Evolutionary conservation across 2,797 vertebrate species (phyloP).

Genomic region (Argentina silus): DNA sequence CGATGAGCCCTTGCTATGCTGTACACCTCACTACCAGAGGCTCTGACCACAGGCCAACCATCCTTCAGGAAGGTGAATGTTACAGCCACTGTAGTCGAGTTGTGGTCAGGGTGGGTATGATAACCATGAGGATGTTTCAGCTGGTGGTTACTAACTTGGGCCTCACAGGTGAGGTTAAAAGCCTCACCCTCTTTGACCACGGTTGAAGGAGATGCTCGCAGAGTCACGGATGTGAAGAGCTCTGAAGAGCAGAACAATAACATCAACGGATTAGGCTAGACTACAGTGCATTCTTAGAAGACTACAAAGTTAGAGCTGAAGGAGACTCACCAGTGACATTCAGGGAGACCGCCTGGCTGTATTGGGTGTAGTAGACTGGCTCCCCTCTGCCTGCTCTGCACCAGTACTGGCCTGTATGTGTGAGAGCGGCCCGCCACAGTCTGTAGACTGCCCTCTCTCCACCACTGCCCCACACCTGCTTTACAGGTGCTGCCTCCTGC

Average conservation of each 20-base stretch:
- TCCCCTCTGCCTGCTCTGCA: constrained; percentile 45
- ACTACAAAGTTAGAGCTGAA: no score
- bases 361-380: constrained; percentile 37
- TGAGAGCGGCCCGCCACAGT: constrained; percentile 7
- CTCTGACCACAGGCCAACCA: constrained; percentile 5
- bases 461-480: constrained; percentile 18
- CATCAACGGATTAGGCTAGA: background rate
- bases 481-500: constrained; percentile 9
- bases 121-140: background rate
- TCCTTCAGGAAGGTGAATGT: constrained; percentile 23
- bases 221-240: constrained; percentile 22
- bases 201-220: background rate
- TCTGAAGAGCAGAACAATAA: constrained; percentile 16
- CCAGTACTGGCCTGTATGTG: constrained; percentile 30
- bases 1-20: background rate
- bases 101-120: background rate
- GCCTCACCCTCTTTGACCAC: constrained; percentile 13
- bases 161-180: constrained; percentile 23
- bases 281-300: no score
- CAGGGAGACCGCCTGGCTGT: constrained; percentile 30
- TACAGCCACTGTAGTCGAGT: background rate
- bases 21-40: background rate
- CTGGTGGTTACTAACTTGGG: background rate
- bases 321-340: constrained; percentile 18
- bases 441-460: constrained; percentile 12